Conservation (phyloP, 1,140 invertebrate species). For the Drosophila gunungcola region DNA sequence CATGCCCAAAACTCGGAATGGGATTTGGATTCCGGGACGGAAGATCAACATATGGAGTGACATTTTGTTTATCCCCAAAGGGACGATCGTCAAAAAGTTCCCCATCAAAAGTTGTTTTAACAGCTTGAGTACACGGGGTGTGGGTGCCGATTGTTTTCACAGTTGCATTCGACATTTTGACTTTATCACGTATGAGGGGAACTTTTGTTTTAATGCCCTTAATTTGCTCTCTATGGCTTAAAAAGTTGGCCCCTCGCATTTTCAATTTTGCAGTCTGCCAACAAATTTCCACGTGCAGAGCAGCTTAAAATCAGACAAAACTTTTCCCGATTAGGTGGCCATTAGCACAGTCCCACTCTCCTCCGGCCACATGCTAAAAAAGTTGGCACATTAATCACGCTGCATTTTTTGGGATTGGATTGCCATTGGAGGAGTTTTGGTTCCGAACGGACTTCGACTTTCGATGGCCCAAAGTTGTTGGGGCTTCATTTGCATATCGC, state of each 20-base stretch:
- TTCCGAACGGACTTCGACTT: slow-evolving; percentile 43
- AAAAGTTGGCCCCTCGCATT: slow-evolving; percentile 46
- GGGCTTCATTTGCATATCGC: slow-evolving; percentile 58
- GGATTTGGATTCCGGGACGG: neutral
- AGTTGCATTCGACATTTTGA: slow-evolving; percentile 55
- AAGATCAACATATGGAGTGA: slow-evolving; percentile 50
- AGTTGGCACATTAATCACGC: slow-evolving; percentile 56
- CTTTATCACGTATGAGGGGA: slow-evolving; percentile 41
- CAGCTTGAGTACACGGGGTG: slow-evolving; percentile 23
- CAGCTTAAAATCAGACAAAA: slow-evolving; percentile 53
- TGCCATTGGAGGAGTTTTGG: slow-evolving; percentile 29
- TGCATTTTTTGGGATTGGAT: slow-evolving; percentile 40
- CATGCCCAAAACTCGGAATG: slow-evolving; percentile 26
- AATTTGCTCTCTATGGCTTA: slow-evolving; percentile 49
- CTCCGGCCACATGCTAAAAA: slow-evolving; percentile 22
- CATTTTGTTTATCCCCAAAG: slow-evolving; percentile 39
- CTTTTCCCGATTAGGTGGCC: slow-evolving; percentile 57
- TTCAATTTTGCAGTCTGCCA: slow-evolving; percentile 51
- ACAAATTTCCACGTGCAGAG: slow-evolving; percentile 44
- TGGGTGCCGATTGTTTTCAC: slow-evolving; percentile 47
- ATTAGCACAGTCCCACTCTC: slow-evolving; percentile 34
- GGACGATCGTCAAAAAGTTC: slow-evolving; percentile 38
- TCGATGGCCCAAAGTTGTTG: slow-evolving; percentile 52
- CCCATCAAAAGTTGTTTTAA: slow-evolving; percentile 49
- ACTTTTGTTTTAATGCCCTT: slow-evolving; percentile 59